Conservation (phyloP, 30 jellyfish, hydroid and myxozoan species). For the Aurelia aurita region DNA sequence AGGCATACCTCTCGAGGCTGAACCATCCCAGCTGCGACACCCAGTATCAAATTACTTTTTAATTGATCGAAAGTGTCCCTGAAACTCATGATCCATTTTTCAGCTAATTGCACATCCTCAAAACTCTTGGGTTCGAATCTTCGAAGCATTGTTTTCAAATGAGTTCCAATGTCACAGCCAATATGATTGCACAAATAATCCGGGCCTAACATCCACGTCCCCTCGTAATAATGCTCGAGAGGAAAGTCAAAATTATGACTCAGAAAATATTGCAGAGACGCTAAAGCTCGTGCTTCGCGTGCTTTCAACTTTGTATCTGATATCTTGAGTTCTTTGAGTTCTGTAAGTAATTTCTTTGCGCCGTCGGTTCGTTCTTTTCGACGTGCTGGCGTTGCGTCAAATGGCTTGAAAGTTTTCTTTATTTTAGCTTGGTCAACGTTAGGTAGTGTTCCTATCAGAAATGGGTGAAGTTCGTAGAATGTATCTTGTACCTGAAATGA, state of each 20-base stretch:
- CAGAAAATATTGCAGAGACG: constrained; percentile 65
- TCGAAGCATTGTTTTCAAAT: constrained; percentile 47
- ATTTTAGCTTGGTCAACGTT: constrained; percentile 51
- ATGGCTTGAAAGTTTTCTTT: constrained; percentile 57
- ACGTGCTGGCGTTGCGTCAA: constrained; percentile 65
- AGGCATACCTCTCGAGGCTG: constrained; percentile 60
- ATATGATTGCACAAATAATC: constrained; percentile 85
- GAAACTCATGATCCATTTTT: constrained; percentile 67
- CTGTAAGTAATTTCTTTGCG: constrained; percentile 41
- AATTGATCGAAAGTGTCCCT: constrained; percentile 70
- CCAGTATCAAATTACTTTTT: constrained; percentile 48
- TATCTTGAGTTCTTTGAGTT: constrained; percentile 27
- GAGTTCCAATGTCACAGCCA: constrained; percentile 61
- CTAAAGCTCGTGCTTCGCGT: constrained; percentile 73
- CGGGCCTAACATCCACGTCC: constrained; percentile 91
- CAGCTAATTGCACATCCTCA: constrained; percentile 51
- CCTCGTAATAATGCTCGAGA: constrained; percentile 75
- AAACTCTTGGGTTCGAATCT: constrained; percentile 50
- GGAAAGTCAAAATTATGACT: constrained; percentile 76
- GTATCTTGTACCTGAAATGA: constrained; percentile 36
- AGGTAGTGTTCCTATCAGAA: constrained; percentile 58
- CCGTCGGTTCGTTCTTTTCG: constrained; percentile 70
- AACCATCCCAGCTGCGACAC: constrained; percentile 77
- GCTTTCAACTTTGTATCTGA: constrained; percentile 51
- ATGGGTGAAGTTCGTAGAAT: constrained; percentile 58